Percentiles rank a stretch among this genome's conserved stretches.
These are phyloP conservation scores for Pseudocheirus occidentalis DNA, from an alignment of 2,797 vertebrate genomes.

Conservation along the genomic window DNA sequence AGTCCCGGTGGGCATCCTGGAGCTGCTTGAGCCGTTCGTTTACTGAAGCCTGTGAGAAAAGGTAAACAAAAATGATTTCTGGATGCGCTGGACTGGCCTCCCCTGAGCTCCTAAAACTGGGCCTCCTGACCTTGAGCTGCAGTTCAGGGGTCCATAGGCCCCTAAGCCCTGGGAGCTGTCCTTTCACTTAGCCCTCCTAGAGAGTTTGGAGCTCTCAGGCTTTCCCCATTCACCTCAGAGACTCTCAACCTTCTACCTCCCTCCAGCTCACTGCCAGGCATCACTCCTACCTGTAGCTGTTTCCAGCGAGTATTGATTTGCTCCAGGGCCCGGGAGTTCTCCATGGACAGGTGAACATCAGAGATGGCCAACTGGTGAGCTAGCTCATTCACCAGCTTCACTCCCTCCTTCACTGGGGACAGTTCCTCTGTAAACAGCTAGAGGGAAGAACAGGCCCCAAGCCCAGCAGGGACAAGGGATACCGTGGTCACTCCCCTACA, in stretches of 20 bases:
- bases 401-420: conserved; percentile 94
- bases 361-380: conserved; percentile 97
- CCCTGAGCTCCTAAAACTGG: conserved; percentile 4
- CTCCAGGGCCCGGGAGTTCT: conserved; percentile 93
- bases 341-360: conserved; percentile 97
- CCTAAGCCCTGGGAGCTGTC: conserved; percentile 2
- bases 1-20: conserved; percentile 97
- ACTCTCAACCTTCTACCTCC: neutral
- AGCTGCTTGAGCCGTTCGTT: conserved; percentile 97
- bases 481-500: conserved; percentile 41
- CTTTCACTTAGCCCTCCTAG: neutral
- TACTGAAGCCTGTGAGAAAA: conserved; percentile 89
- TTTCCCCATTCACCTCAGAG: neutral
- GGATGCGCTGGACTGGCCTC: neutral
- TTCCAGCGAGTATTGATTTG: conserved; percentile 97
- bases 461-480: conserved; percentile 57
- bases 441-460: conserved; percentile 22
- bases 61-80: conserved; percentile 48
- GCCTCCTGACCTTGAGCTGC: neutral
- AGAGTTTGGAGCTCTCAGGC: neutral
- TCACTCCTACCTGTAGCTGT: conserved; percentile 92
- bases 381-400: conserved; percentile 95
- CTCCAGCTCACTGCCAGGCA: neutral
- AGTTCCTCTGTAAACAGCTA: conserved; percentile 98
- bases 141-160: conserved; percentile 36